Percentiles rank a stretch among this genome's conserved stretches.
These are phyloP conservation scores for Pelecanoides urinatrix DNA, from an alignment of 2,113 vertebrate genomes.

Conservation along the genomic window DNA sequence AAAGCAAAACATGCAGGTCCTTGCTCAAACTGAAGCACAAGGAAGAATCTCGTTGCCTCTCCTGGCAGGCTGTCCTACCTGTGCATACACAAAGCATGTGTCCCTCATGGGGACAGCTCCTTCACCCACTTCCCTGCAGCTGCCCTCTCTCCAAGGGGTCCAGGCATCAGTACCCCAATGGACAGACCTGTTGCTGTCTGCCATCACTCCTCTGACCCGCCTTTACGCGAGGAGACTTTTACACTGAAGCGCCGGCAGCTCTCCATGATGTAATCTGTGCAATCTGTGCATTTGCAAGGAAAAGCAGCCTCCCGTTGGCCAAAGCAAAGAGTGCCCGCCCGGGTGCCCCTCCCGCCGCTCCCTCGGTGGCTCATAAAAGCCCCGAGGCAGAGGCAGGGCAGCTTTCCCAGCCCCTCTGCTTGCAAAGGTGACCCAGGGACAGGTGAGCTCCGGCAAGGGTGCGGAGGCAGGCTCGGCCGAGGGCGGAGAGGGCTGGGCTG, in stretches of 20 bases:
- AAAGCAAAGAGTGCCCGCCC: background rate
- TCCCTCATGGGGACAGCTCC: background rate
- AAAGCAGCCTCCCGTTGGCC: conserved; percentile 62
- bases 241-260: conserved; percentile 54
- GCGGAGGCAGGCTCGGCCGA: background rate
- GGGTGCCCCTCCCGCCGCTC: conserved; percentile 49
- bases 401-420: background rate
- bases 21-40: accelerated
- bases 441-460: conserved; percentile 41
- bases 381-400: background rate
- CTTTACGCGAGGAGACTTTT: conserved; percentile 40
- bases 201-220: background rate
- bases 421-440: background rate
- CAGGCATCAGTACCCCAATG: accelerated
- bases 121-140: background rate
- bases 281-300: background rate
- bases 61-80: background rate
- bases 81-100: accelerated
- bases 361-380: conserved; percentile 63
- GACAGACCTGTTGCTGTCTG: conserved; percentile 34
- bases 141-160: background rate
- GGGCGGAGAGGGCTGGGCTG: background rate
- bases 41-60: background rate
- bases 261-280: conserved; percentile 78
- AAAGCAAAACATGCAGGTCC: background rate